Evolutionary conservation across 2,113 vertebrate genomes (phyloP), one percentile per base, ranked within the genome.

Genomic region (Lycocorax pyrrhopterus): DNA sequence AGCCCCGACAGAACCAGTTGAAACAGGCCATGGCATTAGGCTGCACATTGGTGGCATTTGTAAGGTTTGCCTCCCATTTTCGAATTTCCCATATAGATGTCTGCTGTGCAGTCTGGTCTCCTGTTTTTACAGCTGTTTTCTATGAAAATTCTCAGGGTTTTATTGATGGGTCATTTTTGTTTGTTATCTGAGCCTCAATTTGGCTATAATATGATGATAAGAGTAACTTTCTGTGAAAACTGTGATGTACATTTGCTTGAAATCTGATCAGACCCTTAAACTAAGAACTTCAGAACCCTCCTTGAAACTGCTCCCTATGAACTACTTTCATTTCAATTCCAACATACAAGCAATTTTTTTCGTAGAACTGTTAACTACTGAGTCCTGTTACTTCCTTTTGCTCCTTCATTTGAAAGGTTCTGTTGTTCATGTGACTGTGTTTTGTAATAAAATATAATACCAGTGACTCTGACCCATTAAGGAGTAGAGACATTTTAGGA

Each of bases 61-160:
- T 41, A 37, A 60, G 64, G 14, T 53, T 89, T 87, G 68, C 35
- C 53, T 89, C 58, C 53, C 58, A 9, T 53, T 89, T 68, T 43
- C 73, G 51, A 44, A 37, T 79, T 64, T 49, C 53, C 49, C 89
- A 33, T 44, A 6, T 37, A 58, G 37, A 68, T 56, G 80, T 81
- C 77, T 72, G 80, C 84, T 59, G 44, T 80, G 64, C 62, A 72
- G 63, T 73, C 71, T 96, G 56, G 25, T 87, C 73, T 91, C 32
- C 76, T 85, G 84, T 93, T 96, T 94, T 87, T 44, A 96, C 84
- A 95, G 89, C 84, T 97, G 77, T 66, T 97, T 89, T 77, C 55
- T 89, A 56, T 96, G 68, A 85, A 21, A 92, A 91, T 89, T 95
- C 90, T 96, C 84, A 91, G 78, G 93, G 49, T 68, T 95, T 84